Evolutionary conservation across 2,797 vertebrate genomes (phyloP), one percentile per base, ranked within the genome.

Genomic region (Sebastolobus altivelis): DNA sequence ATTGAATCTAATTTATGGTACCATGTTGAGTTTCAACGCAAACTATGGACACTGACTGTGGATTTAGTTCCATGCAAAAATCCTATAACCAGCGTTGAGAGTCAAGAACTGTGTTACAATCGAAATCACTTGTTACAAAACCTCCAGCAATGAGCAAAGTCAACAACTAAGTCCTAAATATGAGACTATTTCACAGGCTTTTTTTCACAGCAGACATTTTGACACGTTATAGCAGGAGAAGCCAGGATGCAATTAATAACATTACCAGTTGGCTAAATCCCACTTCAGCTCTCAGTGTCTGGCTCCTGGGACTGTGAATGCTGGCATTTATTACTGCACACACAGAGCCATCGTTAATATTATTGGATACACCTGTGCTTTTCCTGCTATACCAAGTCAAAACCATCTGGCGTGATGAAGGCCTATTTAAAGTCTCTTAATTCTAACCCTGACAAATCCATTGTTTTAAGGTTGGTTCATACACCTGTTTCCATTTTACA

Each of bases 301-400:
- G 13, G 31, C 5, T 37, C 43, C 10, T 35, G 22, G n/a, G 22
- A 52, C 5, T 43, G 49, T 20, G 8, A 49, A 61, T 12, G 18
- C 27, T 72, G 59, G 58, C 37, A 46, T 16, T 8, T 5, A 5
- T 70, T 8, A 14, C 18, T 68, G 25, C 14, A 25, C 33, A 27
- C 25, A 38, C 43, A 22, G 25, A 72, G 8, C 11, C 35, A 40
- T 70, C 40, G 29, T 69, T 61, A 75, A 67, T 66, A 27, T 31
- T 56, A 55, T 70, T 71, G 13, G 38, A 65, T 43, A 62, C 56
- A 83, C 67, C 38, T 63, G 62, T 43, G 59, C 54, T 56, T 68
- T 11, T 59, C 14, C 38, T 54, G 31, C 25, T 13, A 27, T 12
- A 35, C 10, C 31, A 13, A 63, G 25, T 72, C n/a, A 31, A 73